Percentiles rank a stretch among this genome's conserved stretches.
Evolutionary conservation across 2,113 vertebrate species (phyloP).

Genomic region (Pelvicachromis taeniatus): DNA sequence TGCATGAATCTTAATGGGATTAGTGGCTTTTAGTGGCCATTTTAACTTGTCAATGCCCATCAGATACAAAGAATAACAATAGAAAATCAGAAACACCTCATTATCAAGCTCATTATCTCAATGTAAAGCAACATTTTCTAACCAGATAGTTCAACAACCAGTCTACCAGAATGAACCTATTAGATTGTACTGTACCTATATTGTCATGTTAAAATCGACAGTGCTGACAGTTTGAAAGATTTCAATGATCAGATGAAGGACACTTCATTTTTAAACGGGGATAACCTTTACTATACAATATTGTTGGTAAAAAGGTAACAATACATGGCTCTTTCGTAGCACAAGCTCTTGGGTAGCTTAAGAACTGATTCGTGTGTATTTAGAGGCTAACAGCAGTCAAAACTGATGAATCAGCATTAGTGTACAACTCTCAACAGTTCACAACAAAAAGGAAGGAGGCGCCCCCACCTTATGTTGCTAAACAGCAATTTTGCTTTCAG

Average conservation of each 20-base stretch:
- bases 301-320: not conserved
- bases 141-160: not conserved
- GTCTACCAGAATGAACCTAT: not conserved
- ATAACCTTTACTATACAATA: not conserved
- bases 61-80: slow-evolving; percentile 3
- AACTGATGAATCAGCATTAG: not conserved
- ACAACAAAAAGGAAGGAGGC: not conserved
- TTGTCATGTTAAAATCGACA: not conserved
- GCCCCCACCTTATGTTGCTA: not conserved
- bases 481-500: not conserved
- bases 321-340: not conserved
- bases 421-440: not conserved
- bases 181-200: not conserved
- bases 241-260: not conserved
- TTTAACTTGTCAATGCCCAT: not conserved
- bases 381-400: not conserved
- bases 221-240: not conserved
- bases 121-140: not conserved
- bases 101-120: not conserved
- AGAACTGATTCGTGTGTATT: not conserved
- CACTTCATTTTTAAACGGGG: not conserved
- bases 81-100: not conserved
- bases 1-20: slow-evolving; percentile 49
- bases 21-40: slow-evolving; percentile 15
- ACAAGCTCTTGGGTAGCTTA: not conserved